Evolutionary conservation across 1,140 invertebrate species (phyloP).

Genomic region (Atopsyche davidsoni): DNA sequence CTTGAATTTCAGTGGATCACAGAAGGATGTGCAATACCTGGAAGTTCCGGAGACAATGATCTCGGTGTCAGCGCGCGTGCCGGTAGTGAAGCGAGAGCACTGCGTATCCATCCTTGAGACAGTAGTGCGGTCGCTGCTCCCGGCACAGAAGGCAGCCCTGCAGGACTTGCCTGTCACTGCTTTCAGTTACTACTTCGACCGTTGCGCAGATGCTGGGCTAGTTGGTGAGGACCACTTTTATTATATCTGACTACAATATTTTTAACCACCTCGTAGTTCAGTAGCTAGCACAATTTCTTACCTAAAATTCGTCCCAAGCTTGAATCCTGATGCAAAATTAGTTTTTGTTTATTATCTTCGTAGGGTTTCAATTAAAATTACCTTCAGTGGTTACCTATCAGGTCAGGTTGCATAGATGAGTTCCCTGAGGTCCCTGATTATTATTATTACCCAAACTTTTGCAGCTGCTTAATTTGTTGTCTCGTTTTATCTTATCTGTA

Average conservation of each 20-base stretch:
- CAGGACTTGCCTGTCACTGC: constrained; percentile 65
- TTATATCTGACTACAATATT: neutral
- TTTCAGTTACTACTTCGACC: constrained; percentile 93
- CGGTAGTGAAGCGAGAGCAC: constrained; percentile 56
- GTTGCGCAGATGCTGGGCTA: constrained; percentile 75
- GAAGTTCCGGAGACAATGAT: constrained; percentile 36
- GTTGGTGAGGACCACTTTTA: constrained; percentile 48
- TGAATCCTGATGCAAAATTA: too few relatives aligned
- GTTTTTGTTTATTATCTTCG: too few relatives aligned
- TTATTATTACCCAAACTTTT: too few relatives aligned
- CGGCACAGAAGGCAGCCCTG: constrained; percentile 53
- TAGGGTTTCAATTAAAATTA: too few relatives aligned
- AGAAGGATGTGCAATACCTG: constrained; percentile 34
- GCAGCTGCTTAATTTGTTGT: too few relatives aligned
- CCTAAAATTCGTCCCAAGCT: too few relatives aligned
- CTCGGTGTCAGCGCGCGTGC: constrained; percentile 46
- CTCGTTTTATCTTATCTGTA: too few relatives aligned
- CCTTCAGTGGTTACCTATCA: too few relatives aligned
- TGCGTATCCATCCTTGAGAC: constrained; percentile 57
- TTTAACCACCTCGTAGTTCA: neutral
- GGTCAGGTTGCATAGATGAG: too few relatives aligned
- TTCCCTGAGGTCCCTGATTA: too few relatives aligned
- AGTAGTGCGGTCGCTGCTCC: constrained; percentile 48
- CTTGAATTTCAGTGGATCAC: constrained; percentile 36
- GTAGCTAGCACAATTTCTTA: too few relatives aligned